phyloP scores from a whole-genome alignment of 2,888 invertebrate species.

The Hololepta plana region DNA sequence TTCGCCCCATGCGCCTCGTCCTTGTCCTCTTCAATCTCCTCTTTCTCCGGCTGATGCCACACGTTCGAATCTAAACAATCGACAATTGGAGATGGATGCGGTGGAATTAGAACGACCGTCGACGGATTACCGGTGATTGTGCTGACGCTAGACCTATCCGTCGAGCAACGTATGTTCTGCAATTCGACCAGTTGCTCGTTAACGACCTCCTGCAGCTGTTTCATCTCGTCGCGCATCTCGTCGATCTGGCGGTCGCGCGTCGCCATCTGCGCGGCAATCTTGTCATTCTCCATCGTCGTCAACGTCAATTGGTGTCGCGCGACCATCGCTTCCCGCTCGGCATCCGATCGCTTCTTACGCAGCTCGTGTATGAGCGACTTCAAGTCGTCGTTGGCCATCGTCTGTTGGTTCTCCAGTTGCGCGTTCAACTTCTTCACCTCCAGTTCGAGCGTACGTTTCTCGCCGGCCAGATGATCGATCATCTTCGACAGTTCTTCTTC shows the following conservation, averaged over 20 bases:
- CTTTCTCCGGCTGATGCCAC: too few relatives aligned
- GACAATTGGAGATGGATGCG: too few relatives aligned
- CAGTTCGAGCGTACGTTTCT: too few relatives aligned
- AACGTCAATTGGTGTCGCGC: slow-evolving; percentile 21
- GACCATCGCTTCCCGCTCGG: slow-evolving; percentile 17
- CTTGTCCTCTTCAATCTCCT: too few relatives aligned
- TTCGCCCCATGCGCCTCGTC: too few relatives aligned
- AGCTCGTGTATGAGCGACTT: slow-evolving; percentile 17
- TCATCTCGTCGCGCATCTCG: slow-evolving; percentile 24
- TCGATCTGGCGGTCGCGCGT: slow-evolving; percentile 24
- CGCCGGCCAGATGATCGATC: too few relatives aligned
- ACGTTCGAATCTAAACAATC: too few relatives aligned
- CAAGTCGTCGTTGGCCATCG: slow-evolving; percentile 14
- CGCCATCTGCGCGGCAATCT: slow-evolving; percentile 21
- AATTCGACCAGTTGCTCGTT: slow-evolving; percentile 20
- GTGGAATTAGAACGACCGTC: too few relatives aligned
- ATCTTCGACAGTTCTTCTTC: too few relatives aligned
- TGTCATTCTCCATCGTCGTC: slow-evolving; percentile 23
- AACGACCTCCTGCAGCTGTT: slow-evolving; percentile 23
- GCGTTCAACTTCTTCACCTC: slow-evolving; percentile 13
- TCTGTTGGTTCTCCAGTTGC: slow-evolving; percentile 13
- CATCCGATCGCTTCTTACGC: slow-evolving; percentile 15
- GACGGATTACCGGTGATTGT: slow-evolving; percentile 10
- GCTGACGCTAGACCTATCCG: slow-evolving; percentile 10
- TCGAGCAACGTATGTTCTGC: slow-evolving; percentile 12